Evolutionary conservation across 2,888 invertebrate genomes (phyloP), one percentile per base, ranked within the genome.

Genomic region (Rhogogaster chlorosoma): DNA sequence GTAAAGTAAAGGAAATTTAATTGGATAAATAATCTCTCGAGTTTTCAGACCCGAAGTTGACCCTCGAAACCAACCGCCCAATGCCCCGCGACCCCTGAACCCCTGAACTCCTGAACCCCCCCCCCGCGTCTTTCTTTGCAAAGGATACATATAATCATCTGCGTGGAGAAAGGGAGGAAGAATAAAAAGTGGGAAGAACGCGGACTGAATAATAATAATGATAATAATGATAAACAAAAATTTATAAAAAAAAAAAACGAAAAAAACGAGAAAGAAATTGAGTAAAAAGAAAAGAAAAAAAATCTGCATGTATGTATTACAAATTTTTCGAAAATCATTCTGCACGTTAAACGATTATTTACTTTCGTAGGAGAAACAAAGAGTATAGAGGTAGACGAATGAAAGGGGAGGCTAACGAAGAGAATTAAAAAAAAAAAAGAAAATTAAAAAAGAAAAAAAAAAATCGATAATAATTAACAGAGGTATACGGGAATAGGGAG

Each of bases 1-100:
- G 67, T 67, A 67, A 67, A 67, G 67, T 32, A 67, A 67, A 67
- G 67, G 67, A 67, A 67, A 67, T 67, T 67, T 67, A 67, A 67
- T 67, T 67, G 67, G 32, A 67, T 67, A 67, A 67, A 67, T 67
- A 67, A 67, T 67, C 67, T 67, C 32, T 32, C 67, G 32, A 67
- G 32, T 67, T 67, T 67, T 67, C 67, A 29, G 32, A 32, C 67
- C 67, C 67, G 2, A 67, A 67, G 32, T 67, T 67, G 67, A 67
- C 32, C 67, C 67, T 67, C 18, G 15, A 32, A 32, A 32, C 67
- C 18, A 32, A 32, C 67, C 15, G 6, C 61, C 61, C 45, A 4
- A 45, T 42, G 12, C 12, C 42, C 42, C 10, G 36, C 36, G 36
- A 36, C 36, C 36, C 36, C 36, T 36, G 36, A 49, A 2, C 10